Percentiles rank a stretch among this genome's conserved stretches.
These are phyloP conservation scores for Graphium colonna DNA, from an alignment of 2,888 invertebrate species.

Conservation along the genomic window DNA sequence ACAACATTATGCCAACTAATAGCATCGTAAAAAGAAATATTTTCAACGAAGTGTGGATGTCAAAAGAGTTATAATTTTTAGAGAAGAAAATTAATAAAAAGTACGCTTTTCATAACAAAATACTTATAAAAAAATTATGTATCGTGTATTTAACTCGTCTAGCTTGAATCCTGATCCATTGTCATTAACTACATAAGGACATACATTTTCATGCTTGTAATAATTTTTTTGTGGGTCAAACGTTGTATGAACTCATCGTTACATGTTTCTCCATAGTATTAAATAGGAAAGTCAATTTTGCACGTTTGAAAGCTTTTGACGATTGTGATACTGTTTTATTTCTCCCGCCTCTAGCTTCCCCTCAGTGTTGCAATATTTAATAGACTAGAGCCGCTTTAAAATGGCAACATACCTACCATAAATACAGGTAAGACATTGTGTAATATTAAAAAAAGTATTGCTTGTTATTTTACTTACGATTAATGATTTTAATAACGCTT, in stretches of 20 bases:
- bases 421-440: slow-evolving; percentile 53
- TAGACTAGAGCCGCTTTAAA: slow-evolving; percentile 44
- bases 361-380: slow-evolving; percentile 52
- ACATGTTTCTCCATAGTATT: not conserved
- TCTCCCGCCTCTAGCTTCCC: slow-evolving; percentile 43
- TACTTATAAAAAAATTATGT: no score
- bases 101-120: not conserved
- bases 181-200: slow-evolving; percentile 3
- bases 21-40: no score
- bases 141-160: not conserved
- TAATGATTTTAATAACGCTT: not conserved
- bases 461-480: slow-evolving; percentile 10
- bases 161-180: not conserved
- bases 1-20: no score
- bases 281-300: slow-evolving; percentile 37
- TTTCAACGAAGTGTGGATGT: no score
- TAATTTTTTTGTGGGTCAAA: not conserved
- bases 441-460: slow-evolving; percentile 14
- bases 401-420: slow-evolving; percentile 46
- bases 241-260: slow-evolving; percentile 2
- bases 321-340: slow-evolving; percentile 80
- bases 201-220: not conserved
- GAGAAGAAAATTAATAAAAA: no score
- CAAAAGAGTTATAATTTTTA: no score
- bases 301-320: slow-evolving; percentile 80